These are phyloP conservation scores for Theocolax elegans DNA, from an alignment of 1,140 invertebrate species.

Conservation along the genomic window DNA sequence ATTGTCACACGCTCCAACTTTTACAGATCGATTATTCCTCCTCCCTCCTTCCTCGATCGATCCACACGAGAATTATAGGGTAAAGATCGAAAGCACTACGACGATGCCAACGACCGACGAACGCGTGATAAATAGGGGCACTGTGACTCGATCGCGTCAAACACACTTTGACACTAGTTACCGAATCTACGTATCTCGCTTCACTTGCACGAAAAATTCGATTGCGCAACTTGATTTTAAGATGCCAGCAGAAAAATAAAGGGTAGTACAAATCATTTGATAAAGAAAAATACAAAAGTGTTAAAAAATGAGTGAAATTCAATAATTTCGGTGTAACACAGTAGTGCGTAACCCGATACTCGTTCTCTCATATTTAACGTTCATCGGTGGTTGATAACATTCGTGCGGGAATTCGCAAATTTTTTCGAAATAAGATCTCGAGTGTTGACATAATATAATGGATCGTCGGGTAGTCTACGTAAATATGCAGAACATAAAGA, in stretches of 20 bases:
- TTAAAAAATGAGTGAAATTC: too few species aligned
- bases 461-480: neutral
- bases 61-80: slow-evolving; percentile 10
- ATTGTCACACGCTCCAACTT: slow-evolving; percentile 65
- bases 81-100: slow-evolving; percentile 9
- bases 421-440: too few species aligned
- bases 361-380: neutral
- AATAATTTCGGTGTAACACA: too few species aligned
- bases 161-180: neutral
- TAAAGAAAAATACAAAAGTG: neutral
- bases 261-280: neutral
- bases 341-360: neutral
- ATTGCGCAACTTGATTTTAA: neutral
- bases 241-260: neutral
- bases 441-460: slow-evolving; percentile 9
- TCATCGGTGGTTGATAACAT: neutral
- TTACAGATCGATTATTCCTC: slow-evolving; percentile 44
- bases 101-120: neutral
- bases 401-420: too few species aligned
- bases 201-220: too few species aligned
- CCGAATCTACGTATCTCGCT: neutral
- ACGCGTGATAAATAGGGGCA: slow-evolving; percentile 3
- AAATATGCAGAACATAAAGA: slow-evolving; percentile 17
- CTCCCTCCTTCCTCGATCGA: neutral
- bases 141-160: neutral